These are phyloP conservation scores for Cercopithecus mona DNA, from an alignment of 2,113 vertebrate species.

Conservation along the genomic window DNA sequence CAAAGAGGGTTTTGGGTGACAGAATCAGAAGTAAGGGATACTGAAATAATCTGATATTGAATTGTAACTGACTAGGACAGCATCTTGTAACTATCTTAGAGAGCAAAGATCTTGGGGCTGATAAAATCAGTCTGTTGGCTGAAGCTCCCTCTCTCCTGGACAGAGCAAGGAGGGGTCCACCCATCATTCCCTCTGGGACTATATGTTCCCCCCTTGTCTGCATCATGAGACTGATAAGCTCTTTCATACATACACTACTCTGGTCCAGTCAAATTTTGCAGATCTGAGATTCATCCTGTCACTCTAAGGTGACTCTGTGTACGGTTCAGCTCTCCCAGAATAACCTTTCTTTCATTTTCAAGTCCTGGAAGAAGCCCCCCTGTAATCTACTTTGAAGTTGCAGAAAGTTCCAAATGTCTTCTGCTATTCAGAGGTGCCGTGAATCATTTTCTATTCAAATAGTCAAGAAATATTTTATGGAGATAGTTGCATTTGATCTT, in stretches of 20 bases:
- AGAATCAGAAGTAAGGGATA: neutral
- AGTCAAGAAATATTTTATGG: conserved; percentile 20
- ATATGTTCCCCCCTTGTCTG: neutral
- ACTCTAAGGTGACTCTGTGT: neutral
- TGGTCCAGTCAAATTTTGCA: neutral
- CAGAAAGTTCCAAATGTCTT: neutral
- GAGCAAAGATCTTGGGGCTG: neutral
- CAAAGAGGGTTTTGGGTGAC: neutral
- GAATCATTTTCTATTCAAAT: neutral
- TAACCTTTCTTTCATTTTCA: neutral
- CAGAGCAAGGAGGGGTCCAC: neutral
- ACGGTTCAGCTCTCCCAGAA: neutral
- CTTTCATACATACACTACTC: neutral
- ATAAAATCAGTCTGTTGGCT: neutral
- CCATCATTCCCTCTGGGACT: neutral
- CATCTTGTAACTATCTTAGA: neutral
- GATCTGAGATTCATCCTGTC: conserved; percentile 1
- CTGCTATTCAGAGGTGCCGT: neutral
- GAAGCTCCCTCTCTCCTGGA: neutral
- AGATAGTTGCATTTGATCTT: neutral
- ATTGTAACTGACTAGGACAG: neutral
- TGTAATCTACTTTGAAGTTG: neutral
- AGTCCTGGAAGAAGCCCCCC: neutral
- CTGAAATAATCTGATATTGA: neutral
- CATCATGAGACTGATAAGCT: neutral